These are phyloP conservation scores for Paramisgurnus dabryanus DNA, from an alignment of 2,113 vertebrate genomes.

Conservation along the genomic window DNA sequence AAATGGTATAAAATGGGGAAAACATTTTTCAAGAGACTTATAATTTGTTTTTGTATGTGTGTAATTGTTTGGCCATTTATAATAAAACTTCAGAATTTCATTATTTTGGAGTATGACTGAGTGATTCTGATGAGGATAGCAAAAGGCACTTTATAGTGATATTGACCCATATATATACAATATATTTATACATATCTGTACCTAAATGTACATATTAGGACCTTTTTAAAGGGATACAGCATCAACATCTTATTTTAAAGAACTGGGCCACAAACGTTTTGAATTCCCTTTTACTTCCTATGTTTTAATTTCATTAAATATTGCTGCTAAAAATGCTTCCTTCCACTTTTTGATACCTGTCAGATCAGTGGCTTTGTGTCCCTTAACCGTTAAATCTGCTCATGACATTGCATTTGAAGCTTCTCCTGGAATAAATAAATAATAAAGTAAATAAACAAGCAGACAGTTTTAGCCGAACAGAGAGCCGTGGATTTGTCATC, in stretches of 20 bases:
- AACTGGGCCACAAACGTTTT: background rate
- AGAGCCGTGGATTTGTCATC: slow-evolving; percentile 33
- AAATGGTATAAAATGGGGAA: too few species aligned
- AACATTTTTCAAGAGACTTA: too few species aligned
- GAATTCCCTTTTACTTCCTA: background rate
- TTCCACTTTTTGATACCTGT: slow-evolving; percentile 6
- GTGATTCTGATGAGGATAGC: too few species aligned
- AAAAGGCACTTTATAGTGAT: too few species aligned
- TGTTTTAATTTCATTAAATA: background rate
- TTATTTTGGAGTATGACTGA: too few species aligned
- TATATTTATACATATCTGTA: too few species aligned
- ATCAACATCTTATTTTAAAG: background rate
- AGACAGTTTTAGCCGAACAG: slow-evolving; percentile 21
- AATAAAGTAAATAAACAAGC: slow-evolving; percentile 1
- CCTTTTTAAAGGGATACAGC: too few species aligned
- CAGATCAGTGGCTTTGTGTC: slow-evolving; percentile 10
- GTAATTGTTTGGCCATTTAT: too few species aligned
- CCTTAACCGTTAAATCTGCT: slow-evolving; percentile 4
- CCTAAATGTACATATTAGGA: too few species aligned
- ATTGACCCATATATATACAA: too few species aligned
- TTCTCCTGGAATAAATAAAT: slow-evolving; percentile 20
- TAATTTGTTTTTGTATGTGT: too few species aligned
- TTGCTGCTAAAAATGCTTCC: background rate
- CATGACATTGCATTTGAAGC: slow-evolving; percentile 8
- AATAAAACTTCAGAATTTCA: too few species aligned